These are phyloP conservation scores for Eupleurogrammus muticus DNA, from an alignment of 2,797 vertebrate genomes.

Conservation along the genomic window DNA sequence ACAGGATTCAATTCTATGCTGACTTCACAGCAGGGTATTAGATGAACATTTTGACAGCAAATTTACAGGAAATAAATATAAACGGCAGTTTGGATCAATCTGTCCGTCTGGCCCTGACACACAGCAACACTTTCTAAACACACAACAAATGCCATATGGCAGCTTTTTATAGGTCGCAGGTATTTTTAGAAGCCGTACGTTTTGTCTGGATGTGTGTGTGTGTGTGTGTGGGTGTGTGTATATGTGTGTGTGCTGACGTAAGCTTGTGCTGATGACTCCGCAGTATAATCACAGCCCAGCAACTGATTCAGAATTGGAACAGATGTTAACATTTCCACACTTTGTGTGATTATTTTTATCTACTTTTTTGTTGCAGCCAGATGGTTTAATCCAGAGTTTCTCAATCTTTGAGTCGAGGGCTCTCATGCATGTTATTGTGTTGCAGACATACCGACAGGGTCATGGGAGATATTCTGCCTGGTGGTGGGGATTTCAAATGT, in stretches of 20 bases:
- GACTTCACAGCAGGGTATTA: neutral
- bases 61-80: no score
- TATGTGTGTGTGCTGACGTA: neutral
- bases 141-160: slow-evolving; percentile 15
- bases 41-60: neutral
- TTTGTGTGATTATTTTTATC: neutral
- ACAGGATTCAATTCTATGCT: neutral
- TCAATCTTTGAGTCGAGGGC: no score
- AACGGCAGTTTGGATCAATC: neutral
- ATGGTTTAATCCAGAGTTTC: neutral
- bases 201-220: slow-evolving; percentile 1
- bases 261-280: neutral
- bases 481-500: no score
- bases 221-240: neutral
- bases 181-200: slow-evolving; percentile 23
- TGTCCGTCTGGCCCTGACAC: slow-evolving; percentile 20
- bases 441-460: no score
- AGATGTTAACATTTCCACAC: neutral
- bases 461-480: no score
- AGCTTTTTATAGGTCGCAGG: neutral
- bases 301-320: neutral
- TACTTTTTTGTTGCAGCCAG: neutral
- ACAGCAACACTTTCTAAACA: slow-evolving; percentile 11
- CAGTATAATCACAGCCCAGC: neutral
- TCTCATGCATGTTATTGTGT: no score